phyloP scores from a whole-genome alignment of 2,797 vertebrate species.

The Anableps anableps region DNA sequence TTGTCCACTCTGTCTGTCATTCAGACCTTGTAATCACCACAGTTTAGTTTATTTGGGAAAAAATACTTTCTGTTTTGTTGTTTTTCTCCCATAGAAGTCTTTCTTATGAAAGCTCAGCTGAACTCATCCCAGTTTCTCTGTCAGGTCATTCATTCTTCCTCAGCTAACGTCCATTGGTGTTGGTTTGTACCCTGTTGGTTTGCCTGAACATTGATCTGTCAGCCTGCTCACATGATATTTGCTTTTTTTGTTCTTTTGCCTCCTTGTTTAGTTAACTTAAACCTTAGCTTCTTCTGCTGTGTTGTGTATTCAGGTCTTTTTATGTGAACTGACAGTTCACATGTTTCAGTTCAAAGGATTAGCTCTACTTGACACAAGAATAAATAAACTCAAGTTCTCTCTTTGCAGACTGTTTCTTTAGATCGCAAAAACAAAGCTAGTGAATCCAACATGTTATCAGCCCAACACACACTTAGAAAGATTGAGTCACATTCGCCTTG shows the following conservation, averaged over 20 bases:
- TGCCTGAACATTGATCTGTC: not conserved
- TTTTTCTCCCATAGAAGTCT: not conserved
- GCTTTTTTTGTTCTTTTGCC: not conserved
- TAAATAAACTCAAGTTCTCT: not conserved
- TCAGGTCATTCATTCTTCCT: not conserved
- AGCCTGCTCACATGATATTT: not conserved
- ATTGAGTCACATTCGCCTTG: constrained; percentile 2
- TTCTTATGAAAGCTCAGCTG: not conserved
- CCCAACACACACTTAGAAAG: not conserved
- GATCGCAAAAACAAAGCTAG: not conserved
- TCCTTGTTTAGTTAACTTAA: not conserved
- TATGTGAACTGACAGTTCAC: not conserved
- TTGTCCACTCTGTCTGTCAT: not conserved
- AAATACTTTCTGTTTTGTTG: not conserved
- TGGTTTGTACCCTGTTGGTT: not conserved
- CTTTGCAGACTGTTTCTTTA: not conserved
- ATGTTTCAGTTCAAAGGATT: not conserved
- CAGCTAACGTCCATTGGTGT: not conserved
- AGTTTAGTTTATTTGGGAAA: not conserved
- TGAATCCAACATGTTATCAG: not conserved
- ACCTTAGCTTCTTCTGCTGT: not conserved
- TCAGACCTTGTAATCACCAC: not conserved
- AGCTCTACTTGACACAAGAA: not conserved
- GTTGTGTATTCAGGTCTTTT: not conserved
- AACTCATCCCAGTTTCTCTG: not conserved